Conservation (phyloP, 2,797 vertebrate species). For the Paedocypris micromegethes region DNA sequence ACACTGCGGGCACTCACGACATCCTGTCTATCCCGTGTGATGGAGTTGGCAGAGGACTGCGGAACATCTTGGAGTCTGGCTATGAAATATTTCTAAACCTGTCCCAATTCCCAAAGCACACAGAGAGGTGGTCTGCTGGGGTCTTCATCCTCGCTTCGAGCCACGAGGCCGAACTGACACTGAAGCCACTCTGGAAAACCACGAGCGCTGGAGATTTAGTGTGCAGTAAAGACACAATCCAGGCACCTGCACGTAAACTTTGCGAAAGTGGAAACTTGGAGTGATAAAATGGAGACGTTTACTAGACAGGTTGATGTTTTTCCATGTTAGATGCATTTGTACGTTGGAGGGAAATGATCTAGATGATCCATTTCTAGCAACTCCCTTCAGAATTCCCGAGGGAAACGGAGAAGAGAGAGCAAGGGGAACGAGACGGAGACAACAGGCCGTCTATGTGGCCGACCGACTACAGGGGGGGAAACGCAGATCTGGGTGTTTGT, state of each 20-base stretch:
- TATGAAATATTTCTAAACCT: constrained; percentile 3
- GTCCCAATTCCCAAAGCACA: constrained; percentile 29
- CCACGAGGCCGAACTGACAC: constrained; percentile 33
- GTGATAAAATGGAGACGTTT: not conserved
- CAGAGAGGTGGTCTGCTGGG: constrained; percentile 22
- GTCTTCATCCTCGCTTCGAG: constrained; percentile 14
- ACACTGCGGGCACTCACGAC: constrained; percentile 27
- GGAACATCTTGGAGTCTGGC: not conserved
- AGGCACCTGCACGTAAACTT: not conserved
- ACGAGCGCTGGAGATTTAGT: constrained; percentile 29
- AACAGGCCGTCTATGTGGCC: constrained; percentile 24
- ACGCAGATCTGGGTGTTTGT: constrained; percentile 41
- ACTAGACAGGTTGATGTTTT: constrained; percentile 7
- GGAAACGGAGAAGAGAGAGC: not conserved
- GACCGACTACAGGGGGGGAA: constrained; percentile 35
- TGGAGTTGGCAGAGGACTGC: not conserved
- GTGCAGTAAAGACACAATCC: not conserved
- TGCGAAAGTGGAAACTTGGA: not conserved
- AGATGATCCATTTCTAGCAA: constrained; percentile 32
- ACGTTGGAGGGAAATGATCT: constrained; percentile 46
- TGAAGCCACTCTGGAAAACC: constrained; percentile 8
- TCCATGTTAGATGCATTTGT: constrained; percentile 4
- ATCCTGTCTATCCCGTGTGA: constrained; percentile 29
- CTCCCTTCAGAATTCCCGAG: constrained; percentile 7
- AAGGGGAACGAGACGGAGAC: constrained; percentile 28